phyloP scores from a whole-genome alignment of 2,797 vertebrate species.

The Tadarida brasiliensis region DNA sequence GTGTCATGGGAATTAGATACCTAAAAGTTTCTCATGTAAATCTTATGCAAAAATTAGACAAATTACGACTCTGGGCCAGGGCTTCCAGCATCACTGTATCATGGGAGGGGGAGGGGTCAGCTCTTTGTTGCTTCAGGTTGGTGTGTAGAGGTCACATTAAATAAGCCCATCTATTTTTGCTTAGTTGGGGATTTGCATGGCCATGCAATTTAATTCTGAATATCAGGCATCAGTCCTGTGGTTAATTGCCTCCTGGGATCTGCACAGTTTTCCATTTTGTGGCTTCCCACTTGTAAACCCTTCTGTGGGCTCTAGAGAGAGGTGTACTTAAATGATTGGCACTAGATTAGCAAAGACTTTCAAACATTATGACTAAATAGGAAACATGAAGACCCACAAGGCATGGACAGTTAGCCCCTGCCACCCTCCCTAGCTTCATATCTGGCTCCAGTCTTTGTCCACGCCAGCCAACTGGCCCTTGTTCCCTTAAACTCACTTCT shows the following conservation, averaged over 20 bases:
- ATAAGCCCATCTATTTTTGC: constrained; percentile 11
- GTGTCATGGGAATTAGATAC: constrained; percentile 25
- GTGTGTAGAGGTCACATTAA: neutral
- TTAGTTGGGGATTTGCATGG: neutral
- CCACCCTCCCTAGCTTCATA: neutral
- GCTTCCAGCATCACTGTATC: neutral
- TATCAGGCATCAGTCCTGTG: neutral
- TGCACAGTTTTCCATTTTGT: neutral
- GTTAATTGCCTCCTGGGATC: constrained; percentile 11
- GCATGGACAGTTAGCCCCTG: neutral
- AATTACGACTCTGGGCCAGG: neutral
- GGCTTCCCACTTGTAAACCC: constrained; percentile 19
- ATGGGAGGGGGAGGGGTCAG: neutral
- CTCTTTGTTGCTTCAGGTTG: neutral
- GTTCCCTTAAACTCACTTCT: constrained; percentile 1
- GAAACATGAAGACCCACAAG: neutral
- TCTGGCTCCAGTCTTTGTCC: neutral
- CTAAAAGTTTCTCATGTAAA: constrained; percentile 51
- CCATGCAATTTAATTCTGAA: constrained; percentile 34
- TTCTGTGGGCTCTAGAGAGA: neutral
- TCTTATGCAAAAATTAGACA: constrained; percentile 50
- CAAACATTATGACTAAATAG: constrained; percentile 4
- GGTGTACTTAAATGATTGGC: neutral
- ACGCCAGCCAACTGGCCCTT: neutral
- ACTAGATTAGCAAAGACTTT: constrained; percentile 29